Evolutionary conservation across 2,888 invertebrate species (phyloP).

Genomic region (Drosophila niveifrons): DNA sequence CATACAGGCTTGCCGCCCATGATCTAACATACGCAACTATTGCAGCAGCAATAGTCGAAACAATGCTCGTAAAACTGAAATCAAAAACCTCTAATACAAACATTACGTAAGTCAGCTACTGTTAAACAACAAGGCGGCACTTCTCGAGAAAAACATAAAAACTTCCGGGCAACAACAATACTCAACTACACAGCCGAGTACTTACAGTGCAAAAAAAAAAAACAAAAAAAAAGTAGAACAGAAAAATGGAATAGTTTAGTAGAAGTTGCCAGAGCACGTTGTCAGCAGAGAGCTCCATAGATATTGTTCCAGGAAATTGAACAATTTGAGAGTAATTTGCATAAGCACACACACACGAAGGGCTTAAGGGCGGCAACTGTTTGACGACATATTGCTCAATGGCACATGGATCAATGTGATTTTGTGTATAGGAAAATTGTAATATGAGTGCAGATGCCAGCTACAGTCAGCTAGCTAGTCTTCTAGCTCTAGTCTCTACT

Average conservation of each 20-base stretch:
- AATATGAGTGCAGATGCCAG: slow-evolving; percentile 44
- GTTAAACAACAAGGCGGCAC: slow-evolving; percentile 49
- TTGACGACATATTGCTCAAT: slow-evolving; percentile 79
- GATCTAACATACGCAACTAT: not conserved
- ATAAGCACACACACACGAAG: slow-evolving; percentile 43
- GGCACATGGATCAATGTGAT: slow-evolving; percentile 66
- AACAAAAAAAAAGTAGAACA: slow-evolving; percentile 37
- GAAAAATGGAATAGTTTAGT: not conserved
- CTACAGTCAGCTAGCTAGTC: slow-evolving; percentile 7
- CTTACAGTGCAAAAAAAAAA: slow-evolving; percentile 53
- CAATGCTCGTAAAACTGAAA: slow-evolving; percentile 48
- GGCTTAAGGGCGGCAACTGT: slow-evolving; percentile 74
- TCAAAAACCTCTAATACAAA: slow-evolving; percentile 69
- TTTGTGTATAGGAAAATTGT: slow-evolving; percentile 42
- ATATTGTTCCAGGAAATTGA: slow-evolving; percentile 69
- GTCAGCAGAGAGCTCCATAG: slow-evolving; percentile 2
- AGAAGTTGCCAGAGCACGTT: slow-evolving; percentile 19
- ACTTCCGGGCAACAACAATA: slow-evolving; percentile 51
- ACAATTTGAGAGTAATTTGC: slow-evolving; percentile 78
- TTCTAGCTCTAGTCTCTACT: slow-evolving; percentile 42
- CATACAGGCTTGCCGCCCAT: slow-evolving; percentile 35
- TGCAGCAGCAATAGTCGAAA: slow-evolving; percentile 14
- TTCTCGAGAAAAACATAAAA: slow-evolving; percentile 70
- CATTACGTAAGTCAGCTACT: slow-evolving; percentile 75
- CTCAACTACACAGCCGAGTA: slow-evolving; percentile 24